Evolutionary conservation across 2,888 invertebrate genomes (phyloP).

Genomic region (Xestia c-nigrum): DNA sequence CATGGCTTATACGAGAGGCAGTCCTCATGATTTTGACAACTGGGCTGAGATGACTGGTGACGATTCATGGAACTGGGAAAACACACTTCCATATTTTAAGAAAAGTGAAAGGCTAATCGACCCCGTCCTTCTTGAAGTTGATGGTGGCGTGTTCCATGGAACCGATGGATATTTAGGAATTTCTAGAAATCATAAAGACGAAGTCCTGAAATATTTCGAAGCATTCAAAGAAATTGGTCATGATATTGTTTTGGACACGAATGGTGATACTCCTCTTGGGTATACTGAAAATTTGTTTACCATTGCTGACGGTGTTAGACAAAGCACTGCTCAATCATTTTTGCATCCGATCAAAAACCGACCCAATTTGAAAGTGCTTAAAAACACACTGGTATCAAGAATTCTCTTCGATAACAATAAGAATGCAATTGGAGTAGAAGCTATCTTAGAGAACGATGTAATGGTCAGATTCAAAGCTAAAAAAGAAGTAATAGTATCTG

Average conservation of each 20-base stretch:
- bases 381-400: constrained; percentile 84
- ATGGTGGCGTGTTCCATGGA: constrained; percentile 72
- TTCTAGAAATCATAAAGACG: constrained; percentile 66
- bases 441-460: constrained; percentile 69
- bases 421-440: constrained; percentile 83
- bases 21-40: constrained; percentile 76
- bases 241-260: constrained; percentile 73
- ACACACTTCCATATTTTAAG: constrained; percentile 83
- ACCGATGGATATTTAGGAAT: constrained; percentile 81
- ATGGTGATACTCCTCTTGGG: constrained; percentile 81
- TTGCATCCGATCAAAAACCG: constrained; percentile 74
- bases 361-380: constrained; percentile 77
- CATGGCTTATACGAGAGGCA: constrained; percentile 88
- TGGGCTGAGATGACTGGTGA: constrained; percentile 87
- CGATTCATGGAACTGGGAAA: constrained; percentile 87
- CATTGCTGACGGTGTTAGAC: constrained; percentile 82
- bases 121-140: constrained; percentile 47
- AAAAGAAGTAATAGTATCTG: constrained; percentile 86
- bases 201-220: constrained; percentile 66
- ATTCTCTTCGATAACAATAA: constrained; percentile 85
- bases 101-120: constrained; percentile 83
- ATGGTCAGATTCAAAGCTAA: constrained; percentile 70
- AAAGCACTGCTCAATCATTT: constrained; percentile 87
- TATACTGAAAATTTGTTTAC: constrained; percentile 83
- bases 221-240: constrained; percentile 84